Base-by-base conservation (phyloP, 2,113 vertebrate species). In the Megaceryle torquata region DNA sequence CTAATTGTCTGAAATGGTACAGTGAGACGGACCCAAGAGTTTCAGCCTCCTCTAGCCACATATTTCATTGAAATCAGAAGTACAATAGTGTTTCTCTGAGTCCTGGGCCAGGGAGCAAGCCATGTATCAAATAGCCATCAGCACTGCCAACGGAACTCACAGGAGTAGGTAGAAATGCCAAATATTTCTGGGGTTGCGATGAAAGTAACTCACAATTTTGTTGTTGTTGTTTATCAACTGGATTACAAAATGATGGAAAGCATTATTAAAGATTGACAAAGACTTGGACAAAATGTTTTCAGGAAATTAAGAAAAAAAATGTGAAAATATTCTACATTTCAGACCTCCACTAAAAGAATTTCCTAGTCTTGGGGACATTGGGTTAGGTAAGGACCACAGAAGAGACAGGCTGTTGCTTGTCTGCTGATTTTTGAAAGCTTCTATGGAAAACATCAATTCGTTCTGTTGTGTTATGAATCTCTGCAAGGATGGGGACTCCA, bases 51-150 rank as follows among this genome's bases (percentile, higher is more conserved):
- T 88, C 67, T 19, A 72, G 57, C 29, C 37, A 63, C 33, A 35
- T 88, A 53, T 84, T 92, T 78, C 22, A 51, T 28, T 83, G 56
- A 68, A 86, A 86, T 88, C 39, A 93, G 86, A 92, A 92, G 22
- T 35, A 68, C 48, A 84, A 48, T 46, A 43, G 7, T 67, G 33
- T 37, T 93, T 80, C 83, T 39, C 64, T 56, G 64, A 71, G 68
- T 51, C 56, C 57, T 81, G 37, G 51, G n/a, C 33, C 44, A 43
- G 54, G 54, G 48, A 83, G 63, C 35, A 80, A 91, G 56, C 61
- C 6, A 8, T 37, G 43, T 59, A 51, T 85, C 79, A 88, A 88
- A 84, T 89, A 92, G 69, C 78, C 74, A 61, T 74, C 63, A 91
- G 81, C 28, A 13, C 69, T 95, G 95, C 72, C 84, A 96, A 4